These are phyloP conservation scores for Ophion costatus DNA, from an alignment of 2,888 invertebrate species.

Conservation along the genomic window DNA sequence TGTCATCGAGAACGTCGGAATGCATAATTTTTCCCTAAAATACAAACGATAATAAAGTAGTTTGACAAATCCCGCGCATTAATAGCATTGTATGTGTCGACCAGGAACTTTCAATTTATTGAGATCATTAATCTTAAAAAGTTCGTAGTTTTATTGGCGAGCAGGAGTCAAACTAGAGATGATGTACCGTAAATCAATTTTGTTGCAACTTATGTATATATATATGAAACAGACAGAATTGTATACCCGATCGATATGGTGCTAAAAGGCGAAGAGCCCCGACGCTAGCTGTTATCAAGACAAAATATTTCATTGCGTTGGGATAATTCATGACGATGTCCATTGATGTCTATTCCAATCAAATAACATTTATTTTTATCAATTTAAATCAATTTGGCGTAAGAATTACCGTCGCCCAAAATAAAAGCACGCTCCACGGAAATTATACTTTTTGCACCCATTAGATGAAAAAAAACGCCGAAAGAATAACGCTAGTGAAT, in stretches of 20 bases:
- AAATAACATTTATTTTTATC: background rate
- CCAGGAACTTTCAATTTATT: conserved; percentile 23
- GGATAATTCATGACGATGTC: background rate
- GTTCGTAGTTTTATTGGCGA: conserved; percentile 23
- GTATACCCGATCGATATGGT: conserved; percentile 31
- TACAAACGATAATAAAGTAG: conserved; percentile 28
- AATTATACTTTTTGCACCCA: background rate
- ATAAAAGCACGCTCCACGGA: background rate
- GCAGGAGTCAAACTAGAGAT: conserved; percentile 1
- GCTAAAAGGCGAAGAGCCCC: conserved; percentile 33
- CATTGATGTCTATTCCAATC: background rate
- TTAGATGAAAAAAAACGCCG: background rate
- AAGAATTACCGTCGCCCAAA: background rate
- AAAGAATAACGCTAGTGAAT: background rate
- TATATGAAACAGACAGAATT: conserved; percentile 20
- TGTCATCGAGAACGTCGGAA: conserved; percentile 41
- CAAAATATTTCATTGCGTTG: conserved; percentile 10
- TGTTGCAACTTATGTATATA: conserved; percentile 15
- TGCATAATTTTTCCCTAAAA: conserved; percentile 44
- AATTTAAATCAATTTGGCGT: background rate
- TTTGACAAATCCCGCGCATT: conserved; percentile 35
- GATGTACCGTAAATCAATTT: conserved; percentile 57
- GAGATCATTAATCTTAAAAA: conserved; percentile 7
- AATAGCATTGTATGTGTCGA: conserved; percentile 10
- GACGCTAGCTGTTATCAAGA: background rate